Percentiles rank a stretch among this genome's conserved stretches.
These are phyloP conservation scores for Amiota communis DNA, from an alignment of 2,888 invertebrate species.

Conservation along the genomic window DNA sequence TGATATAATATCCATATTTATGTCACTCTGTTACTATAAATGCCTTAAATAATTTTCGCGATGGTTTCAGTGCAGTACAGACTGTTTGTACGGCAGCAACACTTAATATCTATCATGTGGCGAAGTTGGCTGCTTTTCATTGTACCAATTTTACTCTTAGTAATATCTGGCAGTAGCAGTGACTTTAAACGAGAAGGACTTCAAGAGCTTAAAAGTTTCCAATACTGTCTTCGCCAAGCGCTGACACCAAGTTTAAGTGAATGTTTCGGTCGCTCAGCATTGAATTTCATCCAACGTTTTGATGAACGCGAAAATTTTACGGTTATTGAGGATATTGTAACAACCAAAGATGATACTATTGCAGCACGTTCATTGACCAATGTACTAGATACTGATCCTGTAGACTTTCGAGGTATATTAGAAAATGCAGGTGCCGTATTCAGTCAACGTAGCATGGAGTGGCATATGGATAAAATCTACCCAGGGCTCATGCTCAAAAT, in stretches of 20 bases:
- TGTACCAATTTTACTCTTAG: not conserved
- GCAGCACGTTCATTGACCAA: constrained; percentile 79
- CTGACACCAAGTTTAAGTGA: constrained; percentile 75
- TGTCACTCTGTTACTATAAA: constrained; percentile 42
- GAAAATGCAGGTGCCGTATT: constrained; percentile 81
- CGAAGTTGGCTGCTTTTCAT: constrained; percentile 38
- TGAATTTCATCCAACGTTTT: constrained; percentile 79
- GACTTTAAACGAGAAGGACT: constrained; percentile 47
- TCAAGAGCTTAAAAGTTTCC: constrained; percentile 59
- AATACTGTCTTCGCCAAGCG: constrained; percentile 74
- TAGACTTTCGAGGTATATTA: constrained; percentile 81
- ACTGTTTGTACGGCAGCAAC: constrained; percentile 25
- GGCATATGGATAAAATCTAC: constrained; percentile 83
- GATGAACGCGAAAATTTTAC: constrained; percentile 81
- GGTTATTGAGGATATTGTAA: constrained; percentile 78
- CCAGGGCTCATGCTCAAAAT: constrained; percentile 85
- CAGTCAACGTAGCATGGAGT: constrained; percentile 81
- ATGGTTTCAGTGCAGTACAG: constrained; percentile 52
- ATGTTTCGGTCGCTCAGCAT: constrained; percentile 82
- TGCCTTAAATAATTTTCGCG: constrained; percentile 23
- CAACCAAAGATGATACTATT: constrained; percentile 78
- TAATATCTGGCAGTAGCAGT: constrained; percentile 32
- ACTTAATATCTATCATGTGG: constrained; percentile 11
- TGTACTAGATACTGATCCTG: constrained; percentile 82
- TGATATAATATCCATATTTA: constrained; percentile 26